Base-by-base conservation (phyloP, 2,888 invertebrate genomes). In the Sclerodermus sp. region DNA sequence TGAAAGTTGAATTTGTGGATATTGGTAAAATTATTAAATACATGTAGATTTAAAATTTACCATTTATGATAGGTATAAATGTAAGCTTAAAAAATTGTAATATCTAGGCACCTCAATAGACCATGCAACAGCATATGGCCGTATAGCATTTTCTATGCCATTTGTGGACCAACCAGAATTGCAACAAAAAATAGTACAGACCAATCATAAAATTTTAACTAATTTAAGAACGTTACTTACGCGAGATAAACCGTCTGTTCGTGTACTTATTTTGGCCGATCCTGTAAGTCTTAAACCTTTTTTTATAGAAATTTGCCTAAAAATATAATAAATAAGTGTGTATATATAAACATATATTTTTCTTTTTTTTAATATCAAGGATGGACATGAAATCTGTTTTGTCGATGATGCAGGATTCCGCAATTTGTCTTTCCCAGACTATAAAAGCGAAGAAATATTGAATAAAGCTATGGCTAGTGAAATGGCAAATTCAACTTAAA, bases 311-410 rank as follows among this genome's bases (percentile, higher is more conserved):
- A n/a, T n/a, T n/a, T n/a, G n/a, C n/a, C n/a, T 23, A 5, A 8
- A 23, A 23, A 23, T 5, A 23, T 23, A 5, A 23, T 23, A 23
- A 8, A 8, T 23, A 23, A 23, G 23, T 5, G 3, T 5, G 4
- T 23, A 23, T 23, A 3, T 23, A 23, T 23, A 3, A 43, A 47
- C n/a, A 14, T 42, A 29, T 42, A 16, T 51, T 56, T 50, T 53
- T 18, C 40, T 49, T 79, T 77, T 45, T 62, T n/a, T n/a, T n/a
- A n/a, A n/a, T n/a, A n/a, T n/a, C n/a, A n/a, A 87, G 87, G 95
- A 97, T 80, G 93, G 87, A 0, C 97, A 97, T 78, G 98, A 99
- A 82, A 98, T 99, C 58, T 98, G 98, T 79, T 97, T 97, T 79
- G 98, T 98, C 4, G 97, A 96, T 57, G 96, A 96, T 67, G 96